phyloP scores from a whole-genome alignment of 2,113 vertebrate genomes.

The Alosa alosa region DNA sequence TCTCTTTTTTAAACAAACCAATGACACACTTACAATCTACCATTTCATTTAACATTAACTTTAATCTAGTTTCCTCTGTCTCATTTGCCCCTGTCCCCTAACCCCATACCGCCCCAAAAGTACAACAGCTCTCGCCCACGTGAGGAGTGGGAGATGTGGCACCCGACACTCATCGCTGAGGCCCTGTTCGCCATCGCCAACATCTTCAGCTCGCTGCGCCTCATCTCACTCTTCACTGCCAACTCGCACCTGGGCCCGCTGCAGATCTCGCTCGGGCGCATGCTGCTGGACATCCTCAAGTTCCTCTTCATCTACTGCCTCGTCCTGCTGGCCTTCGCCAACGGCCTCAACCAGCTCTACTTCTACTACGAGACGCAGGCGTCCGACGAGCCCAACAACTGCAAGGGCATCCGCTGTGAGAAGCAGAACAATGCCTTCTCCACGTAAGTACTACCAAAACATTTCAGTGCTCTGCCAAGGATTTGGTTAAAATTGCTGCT shows the following conservation, averaged over 20 bases:
- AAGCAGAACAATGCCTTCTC: conserved; percentile 70
- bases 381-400: conserved; percentile 84
- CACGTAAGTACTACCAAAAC: conserved; percentile 58
- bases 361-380: conserved; percentile 98
- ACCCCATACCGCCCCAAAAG: conserved; percentile 26
- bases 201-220: conserved; percentile 95
- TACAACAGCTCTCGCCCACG: conserved; percentile 59
- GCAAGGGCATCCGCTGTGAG: conserved; percentile 89
- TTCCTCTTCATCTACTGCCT: conserved; percentile 99
- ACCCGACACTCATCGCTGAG: conserved; percentile 95
- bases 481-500: background rate
- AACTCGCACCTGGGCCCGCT: conserved; percentile 97
- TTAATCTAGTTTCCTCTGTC: background rate
- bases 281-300: conserved; percentile 99
- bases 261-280: conserved; percentile 96
- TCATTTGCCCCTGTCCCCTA: background rate
- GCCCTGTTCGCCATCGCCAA: conserved; percentile 98
- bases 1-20: background rate
- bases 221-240: conserved; percentile 98
- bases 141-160: conserved; percentile 93
- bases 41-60: too few relatives aligned
- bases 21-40: background rate
- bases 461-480: background rate
- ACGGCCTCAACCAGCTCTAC: conserved; percentile 98
- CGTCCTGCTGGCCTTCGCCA: conserved; percentile 96